Percentiles rank a stretch among this genome's conserved stretches.
phyloP scores from a whole-genome alignment of 2,797 vertebrate genomes.

The Eidolon dupreanum region DNA sequence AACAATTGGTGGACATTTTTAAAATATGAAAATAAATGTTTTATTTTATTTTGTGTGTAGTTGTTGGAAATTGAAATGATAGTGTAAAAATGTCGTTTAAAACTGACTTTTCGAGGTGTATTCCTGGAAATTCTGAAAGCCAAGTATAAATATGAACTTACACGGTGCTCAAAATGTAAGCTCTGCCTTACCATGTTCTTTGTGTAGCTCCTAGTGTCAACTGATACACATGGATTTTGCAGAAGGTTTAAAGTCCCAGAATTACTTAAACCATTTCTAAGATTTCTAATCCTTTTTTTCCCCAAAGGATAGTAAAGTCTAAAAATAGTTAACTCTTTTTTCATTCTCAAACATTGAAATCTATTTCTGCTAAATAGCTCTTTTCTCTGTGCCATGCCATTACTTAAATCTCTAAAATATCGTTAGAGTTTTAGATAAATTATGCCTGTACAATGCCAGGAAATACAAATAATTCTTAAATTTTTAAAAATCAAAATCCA shows the following conservation, averaged over 20 bases:
- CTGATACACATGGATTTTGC: not conserved
- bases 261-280: not conserved
- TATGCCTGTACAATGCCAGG: not conserved
- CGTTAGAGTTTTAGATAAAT: not conserved
- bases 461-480: not conserved
- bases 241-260: not conserved
- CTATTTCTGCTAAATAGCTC: slow-evolving; percentile 3
- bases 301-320: not conserved
- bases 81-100: not conserved
- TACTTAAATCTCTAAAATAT: slow-evolving; percentile 12
- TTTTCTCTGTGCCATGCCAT: not conserved
- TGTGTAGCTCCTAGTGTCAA: not conserved
- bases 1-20: not conserved
- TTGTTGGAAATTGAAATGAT: not conserved
- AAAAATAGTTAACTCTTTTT: slow-evolving; percentile 23
- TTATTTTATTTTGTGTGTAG: not conserved
- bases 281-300: not conserved
- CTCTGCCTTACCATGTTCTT: not conserved
- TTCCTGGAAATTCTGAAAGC: not conserved
- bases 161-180: not conserved
- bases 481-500: not conserved
- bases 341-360: not conserved
- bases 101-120: not conserved
- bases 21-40: not conserved
- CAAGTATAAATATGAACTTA: not conserved